These are phyloP conservation scores for Pygoscelis adeliae DNA, from an alignment of 2,113 vertebrate genomes.

Conservation along the genomic window DNA sequence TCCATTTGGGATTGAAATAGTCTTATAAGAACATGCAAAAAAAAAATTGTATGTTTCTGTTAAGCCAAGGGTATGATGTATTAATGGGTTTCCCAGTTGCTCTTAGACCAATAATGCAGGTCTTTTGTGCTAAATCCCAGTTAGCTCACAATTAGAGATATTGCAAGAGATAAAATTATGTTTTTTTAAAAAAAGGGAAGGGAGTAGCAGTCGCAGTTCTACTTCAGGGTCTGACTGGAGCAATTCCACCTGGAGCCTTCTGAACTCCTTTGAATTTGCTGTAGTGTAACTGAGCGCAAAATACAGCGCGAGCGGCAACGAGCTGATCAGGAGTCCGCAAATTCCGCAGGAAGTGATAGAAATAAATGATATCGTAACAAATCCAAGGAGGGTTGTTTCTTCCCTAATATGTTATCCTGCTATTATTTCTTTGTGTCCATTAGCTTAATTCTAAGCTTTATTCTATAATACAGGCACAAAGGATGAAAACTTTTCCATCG, in stretches of 20 bases:
- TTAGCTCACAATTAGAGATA: neutral
- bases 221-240: neutral
- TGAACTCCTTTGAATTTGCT: neutral
- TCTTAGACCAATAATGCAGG: neutral
- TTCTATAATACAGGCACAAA: neutral
- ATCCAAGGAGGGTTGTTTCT: neutral
- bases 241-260: neutral
- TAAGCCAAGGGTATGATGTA: neutral
- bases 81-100: neutral
- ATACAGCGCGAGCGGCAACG: neutral
- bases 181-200: neutral
- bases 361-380: rapidly evolving
- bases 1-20: neutral
- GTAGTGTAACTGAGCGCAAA: neutral
- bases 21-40: neutral
- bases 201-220: neutral
- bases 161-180: rapidly evolving
- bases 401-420: neutral
- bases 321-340: neutral
- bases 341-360: rapidly evolving
- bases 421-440: neutral
- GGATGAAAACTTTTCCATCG: neutral
- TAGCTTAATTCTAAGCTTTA: neutral
- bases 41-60: neutral
- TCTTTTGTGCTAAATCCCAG: neutral